A percentile compares a stretch with the other conserved stretches of the same genome.
These are phyloP conservation scores for Tolmerus cingulatus DNA, from an alignment of 2,888 invertebrate genomes.

Conservation along the genomic window DNA sequence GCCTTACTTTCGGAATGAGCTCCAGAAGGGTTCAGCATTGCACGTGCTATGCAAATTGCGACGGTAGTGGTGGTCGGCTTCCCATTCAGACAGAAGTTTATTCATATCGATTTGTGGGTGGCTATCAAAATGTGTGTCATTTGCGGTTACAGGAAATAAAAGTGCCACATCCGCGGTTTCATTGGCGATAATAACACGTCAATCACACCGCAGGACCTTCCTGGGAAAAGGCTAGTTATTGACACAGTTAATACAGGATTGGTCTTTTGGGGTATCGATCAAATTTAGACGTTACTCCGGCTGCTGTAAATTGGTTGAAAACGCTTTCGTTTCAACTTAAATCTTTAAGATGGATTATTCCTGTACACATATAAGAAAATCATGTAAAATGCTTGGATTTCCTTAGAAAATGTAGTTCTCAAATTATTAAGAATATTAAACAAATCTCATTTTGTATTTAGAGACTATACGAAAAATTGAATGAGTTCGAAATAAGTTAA, in stretches of 20 bases:
- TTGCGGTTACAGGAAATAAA: conserved; percentile 10
- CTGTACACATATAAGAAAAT: too few relatives aligned
- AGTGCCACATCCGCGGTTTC: not conserved
- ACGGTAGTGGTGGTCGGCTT: not conserved
- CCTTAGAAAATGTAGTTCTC: too few relatives aligned
- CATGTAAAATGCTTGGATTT: too few relatives aligned
- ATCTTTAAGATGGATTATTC: not conserved
- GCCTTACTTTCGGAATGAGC: not conserved
- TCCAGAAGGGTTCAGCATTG: not conserved
- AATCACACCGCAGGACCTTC: conserved; percentile 8
- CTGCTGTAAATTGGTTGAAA: not conserved
- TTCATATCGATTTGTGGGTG: not conserved
- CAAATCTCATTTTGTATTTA: too few relatives aligned
- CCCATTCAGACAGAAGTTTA: not conserved
- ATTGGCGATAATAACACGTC: conserved; percentile 22
- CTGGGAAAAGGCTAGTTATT: not conserved
- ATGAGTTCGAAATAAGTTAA: too few relatives aligned
- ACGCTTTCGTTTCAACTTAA: not conserved
- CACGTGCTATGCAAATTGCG: not conserved
- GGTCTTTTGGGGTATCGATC: not conserved
- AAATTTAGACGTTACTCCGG: not conserved
- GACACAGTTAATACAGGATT: not conserved
- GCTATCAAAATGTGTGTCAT: conserved; percentile 12
- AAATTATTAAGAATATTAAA: too few relatives aligned
- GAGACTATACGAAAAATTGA: too few relatives aligned